Evolutionary conservation across 2,113 vertebrate genomes (phyloP).

Genomic region (Shinisaurus crocodilurus): DNA sequence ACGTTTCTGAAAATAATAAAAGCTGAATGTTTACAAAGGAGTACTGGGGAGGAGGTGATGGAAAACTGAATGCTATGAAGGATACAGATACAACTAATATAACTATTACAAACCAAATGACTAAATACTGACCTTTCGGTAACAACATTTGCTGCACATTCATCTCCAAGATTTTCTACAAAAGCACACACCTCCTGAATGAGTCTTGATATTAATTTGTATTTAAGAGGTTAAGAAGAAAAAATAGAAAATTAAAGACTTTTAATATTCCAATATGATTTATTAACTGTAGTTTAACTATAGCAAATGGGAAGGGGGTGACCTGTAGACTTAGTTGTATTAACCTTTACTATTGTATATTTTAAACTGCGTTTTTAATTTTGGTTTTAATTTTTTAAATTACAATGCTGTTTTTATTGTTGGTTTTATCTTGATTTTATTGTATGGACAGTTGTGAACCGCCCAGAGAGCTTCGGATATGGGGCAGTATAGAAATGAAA

Average conservation of each 20-base stretch:
- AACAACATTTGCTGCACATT: slow-evolving; percentile 84
- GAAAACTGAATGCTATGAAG: background rate
- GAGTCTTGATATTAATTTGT: slow-evolving; percentile 77
- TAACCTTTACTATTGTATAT: too few relatives aligned
- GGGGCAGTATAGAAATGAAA: too few relatives aligned
- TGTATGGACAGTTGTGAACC: too few relatives aligned
- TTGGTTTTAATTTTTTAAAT: too few relatives aligned
- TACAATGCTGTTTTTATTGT: too few relatives aligned
- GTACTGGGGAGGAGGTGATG: background rate
- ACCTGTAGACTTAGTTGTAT: too few relatives aligned
- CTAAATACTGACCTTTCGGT: slow-evolving; percentile 77
- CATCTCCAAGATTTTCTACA: slow-evolving; percentile 85
- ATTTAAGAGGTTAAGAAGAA: slow-evolving; percentile 39
- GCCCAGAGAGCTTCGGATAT: too few relatives aligned
- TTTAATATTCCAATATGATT: slow-evolving; percentile 15
- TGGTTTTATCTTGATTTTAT: too few relatives aligned
- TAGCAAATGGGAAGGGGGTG: too few relatives aligned
- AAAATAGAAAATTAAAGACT: slow-evolving; percentile 16
- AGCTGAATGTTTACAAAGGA: background rate
- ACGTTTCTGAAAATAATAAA: background rate
- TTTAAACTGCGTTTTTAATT: too few relatives aligned
- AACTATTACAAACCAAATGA: background rate
- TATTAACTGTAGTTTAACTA: background rate
- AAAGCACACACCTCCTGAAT: slow-evolving; percentile 90
- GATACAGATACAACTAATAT: background rate